Base-by-base conservation (phyloP, 1,140 invertebrate genomes). In the Lethrus apterus region DNA sequence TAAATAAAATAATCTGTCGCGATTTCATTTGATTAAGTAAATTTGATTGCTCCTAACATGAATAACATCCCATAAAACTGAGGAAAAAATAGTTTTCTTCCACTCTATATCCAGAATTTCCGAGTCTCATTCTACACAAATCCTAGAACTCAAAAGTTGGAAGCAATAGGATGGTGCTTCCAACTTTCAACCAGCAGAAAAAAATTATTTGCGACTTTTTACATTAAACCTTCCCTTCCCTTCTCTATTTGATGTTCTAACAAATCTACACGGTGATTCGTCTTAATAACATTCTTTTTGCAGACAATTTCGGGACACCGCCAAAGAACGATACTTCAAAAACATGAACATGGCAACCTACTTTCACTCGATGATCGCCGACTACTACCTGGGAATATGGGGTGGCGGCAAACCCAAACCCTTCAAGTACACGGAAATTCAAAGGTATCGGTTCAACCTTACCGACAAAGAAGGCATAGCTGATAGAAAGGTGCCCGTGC, bases 301-400 rank as follows among this genome's bases (percentile, higher is more conserved):
- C 55, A 77, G 93, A 46, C 93, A 98, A 69, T 98, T 98, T 64
- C 76, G 91, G 13, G 91, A 96, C 60, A 84, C 92, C 0, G 93
- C 93, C 0, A 83, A 83, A 40, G 92, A 97, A 66, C 70, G 94
- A 32, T 99, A 98, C 66, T 98, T 98, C 67, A 94, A 92, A 64
- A 97, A 98, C 64, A 83, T 93, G 75, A 94, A 95, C 63, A 89
- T 95, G 80, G 86, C 91, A 0, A 86, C 84, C 62, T 95, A 94
- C 64, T 96, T 98, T 65, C 94, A 98, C 65, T 95, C 93, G 1
- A 89, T 89, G 70, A 95, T 97, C 50, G 93, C 95, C 1, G 95
- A 99, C 71, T 99, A 98, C 65, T 99, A 94, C 65, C 70, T 97
- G 10, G 94, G 94, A 2, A 93, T 90, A 49, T 96, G 91, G 91